Evolutionary conservation across 2,797 vertebrate species (phyloP).

Genomic region (Lithobates sylvaticus): DNA sequence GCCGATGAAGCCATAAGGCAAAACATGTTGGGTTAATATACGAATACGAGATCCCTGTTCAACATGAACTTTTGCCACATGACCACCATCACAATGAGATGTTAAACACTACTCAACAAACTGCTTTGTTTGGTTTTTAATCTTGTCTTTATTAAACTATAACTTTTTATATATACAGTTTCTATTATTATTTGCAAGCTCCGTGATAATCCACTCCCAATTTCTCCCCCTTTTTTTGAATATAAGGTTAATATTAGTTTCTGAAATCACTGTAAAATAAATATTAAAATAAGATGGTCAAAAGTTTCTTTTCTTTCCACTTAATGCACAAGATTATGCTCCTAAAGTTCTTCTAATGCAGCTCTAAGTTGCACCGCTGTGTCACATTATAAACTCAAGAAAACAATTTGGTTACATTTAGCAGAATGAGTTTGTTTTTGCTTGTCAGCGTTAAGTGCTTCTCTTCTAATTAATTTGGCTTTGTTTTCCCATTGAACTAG

Average conservation of each 20-base stretch:
- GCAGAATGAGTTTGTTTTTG: slow-evolving; percentile 50
- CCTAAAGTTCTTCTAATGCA: background rate
- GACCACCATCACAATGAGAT: too few species aligned
- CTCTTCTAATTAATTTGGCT: slow-evolving; percentile 69
- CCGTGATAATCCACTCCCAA: too few species aligned
- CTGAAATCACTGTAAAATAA: background rate
- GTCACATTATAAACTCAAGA: background rate
- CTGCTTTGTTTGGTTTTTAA: too few species aligned
- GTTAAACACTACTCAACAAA: too few species aligned
- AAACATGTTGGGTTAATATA: too few species aligned
- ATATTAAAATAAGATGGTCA: background rate
- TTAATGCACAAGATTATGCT: slow-evolving; percentile 4
- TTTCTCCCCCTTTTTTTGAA: too few species aligned
- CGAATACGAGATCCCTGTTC: too few species aligned
- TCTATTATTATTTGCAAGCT: too few species aligned
- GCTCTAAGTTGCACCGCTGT: slow-evolving; percentile 1
- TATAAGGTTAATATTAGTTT: background rate
- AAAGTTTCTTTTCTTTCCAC: background rate
- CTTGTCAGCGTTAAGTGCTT: slow-evolving; percentile 60
- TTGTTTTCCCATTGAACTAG: slow-evolving; percentile 69
- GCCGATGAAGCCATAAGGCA: too few species aligned
- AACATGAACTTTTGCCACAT: too few species aligned
- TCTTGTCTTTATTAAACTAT: too few species aligned
- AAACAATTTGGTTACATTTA: slow-evolving; percentile 33
- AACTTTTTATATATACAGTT: too few species aligned